Evolutionary conservation across 2,113 vertebrate species (phyloP), one percentile per base, ranked within the genome.

Genomic region (Philantomba maxwellii): DNA sequence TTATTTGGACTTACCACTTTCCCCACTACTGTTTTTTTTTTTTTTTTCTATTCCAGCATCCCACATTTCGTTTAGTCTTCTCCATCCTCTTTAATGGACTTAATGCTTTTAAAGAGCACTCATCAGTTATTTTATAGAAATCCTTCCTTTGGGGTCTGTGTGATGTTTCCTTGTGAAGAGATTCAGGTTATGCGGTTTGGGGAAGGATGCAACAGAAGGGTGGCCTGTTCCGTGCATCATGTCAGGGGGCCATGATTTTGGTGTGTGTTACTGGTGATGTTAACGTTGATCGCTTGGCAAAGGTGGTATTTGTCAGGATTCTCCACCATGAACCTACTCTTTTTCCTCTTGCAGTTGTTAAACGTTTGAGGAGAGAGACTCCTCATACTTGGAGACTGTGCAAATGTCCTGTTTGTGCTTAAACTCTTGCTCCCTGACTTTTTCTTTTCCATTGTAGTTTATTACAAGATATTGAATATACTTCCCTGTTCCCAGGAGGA

Each of bases 291-390:
- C 12, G 5, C 28, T 58, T 60, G n/a, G 70, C 23, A 33, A 49
- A 75, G 62, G 17, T 53, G 60, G 26, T n/a, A 2, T 78, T 88
- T 89, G 30, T 60, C 49, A 60, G 94, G 36, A 91, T 87, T 94
- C 55, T 91, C 51, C 21, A 28, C 70, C 2, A 12, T 15, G 70
- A 88, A n/a, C 30, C 57, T 53, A 36, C 2, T 21, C 5, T 84
- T 87, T 39, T 97, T 57, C n/a, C 25, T 26, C 43, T 85, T 39
- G 15, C 33, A 36, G 64, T 49, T 88, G 55, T 39, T 84, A 96
- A 93, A 91, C 0, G 10, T 33, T 26, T 45, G 51, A 87, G 17
- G 45, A 55, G 19, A 78, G 43, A 43, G 16, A 53, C 6, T 53
- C 51, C 51, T 53, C 51, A 17, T 26, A 11, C n/a, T 91, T 81